Conservation (phyloP, 2,797 vertebrate species). For the Thaleichthys pacificus region DNA sequence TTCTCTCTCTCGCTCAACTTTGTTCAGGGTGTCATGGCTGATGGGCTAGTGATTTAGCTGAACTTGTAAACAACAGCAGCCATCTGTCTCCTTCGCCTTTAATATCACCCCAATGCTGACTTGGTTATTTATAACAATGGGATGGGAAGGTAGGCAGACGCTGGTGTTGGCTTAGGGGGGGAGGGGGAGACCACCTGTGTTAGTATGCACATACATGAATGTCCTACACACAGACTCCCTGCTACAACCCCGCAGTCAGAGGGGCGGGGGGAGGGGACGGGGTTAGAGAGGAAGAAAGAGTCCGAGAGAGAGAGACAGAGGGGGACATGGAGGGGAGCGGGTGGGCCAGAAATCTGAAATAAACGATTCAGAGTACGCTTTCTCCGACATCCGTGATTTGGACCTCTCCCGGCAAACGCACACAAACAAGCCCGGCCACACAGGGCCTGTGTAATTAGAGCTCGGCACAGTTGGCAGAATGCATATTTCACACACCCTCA, state of each 20-base stretch:
- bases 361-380: constrained; percentile 1
- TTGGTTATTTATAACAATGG: constrained; percentile 65
- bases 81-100: constrained; percentile 75
- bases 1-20: constrained; percentile 44
- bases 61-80: constrained; percentile 71
- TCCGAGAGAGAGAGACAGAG: neutral
- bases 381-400: constrained; percentile 3
- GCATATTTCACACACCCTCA: constrained; percentile 34
- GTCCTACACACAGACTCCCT: constrained; percentile 67
- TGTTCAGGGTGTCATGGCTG: constrained; percentile 53
- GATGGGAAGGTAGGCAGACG: constrained; percentile 30
- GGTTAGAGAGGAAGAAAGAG: constrained; percentile 33
- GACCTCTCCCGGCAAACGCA: constrained; percentile 19
- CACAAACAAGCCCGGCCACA: constrained; percentile 11
- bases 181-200: constrained; percentile 45
- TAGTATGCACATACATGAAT: constrained; percentile 77
- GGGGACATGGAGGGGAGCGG: constrained; percentile 16
- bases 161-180: constrained; percentile 47
- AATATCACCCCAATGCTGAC: constrained; percentile 64
- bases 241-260: constrained; percentile 71
- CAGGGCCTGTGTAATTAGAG: constrained; percentile 53
- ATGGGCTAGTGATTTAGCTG: constrained; percentile 63
- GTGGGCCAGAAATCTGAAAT: neutral
- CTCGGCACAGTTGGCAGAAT: constrained; percentile 46
- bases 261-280: constrained; percentile 20